Evolutionary conservation across 2,113 vertebrate genomes (phyloP), one percentile per base, ranked within the genome.

Genomic region (Ardeotis arabs): DNA sequence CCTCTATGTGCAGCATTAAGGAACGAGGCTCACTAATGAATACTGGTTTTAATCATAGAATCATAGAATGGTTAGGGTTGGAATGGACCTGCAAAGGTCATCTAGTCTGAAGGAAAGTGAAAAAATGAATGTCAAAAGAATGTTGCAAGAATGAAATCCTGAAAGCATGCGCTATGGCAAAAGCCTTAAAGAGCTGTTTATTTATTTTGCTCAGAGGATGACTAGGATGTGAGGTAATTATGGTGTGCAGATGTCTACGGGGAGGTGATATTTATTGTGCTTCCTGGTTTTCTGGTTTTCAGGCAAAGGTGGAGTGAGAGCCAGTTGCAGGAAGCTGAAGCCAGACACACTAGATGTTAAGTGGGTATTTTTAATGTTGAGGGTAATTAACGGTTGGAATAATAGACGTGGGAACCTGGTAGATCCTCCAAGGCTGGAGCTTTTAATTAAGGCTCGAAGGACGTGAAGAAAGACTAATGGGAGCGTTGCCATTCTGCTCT

Each of bases 381-480:
- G 4, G n/a, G 31, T 77, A 95, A 94, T 97, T 96, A 96, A 81
- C 13, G 76, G 41, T 69, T 91, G 75, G 62, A 97, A 80, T 82
- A 95, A 91, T 19, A 87, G 87, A 74, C 0, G 0, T 45, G 84
- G 55, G 66, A 94, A 89, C 20, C 10, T 7, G 3, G 25, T 64
- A 87, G 81, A 85, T 87, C 70, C 63, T 94, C 58, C 63, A 85
- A 95, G 50, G 31, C 56, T 83, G 78, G 35, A 85, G 31, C 73
- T 93, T 83, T 83, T 97, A 94, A 96, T 96, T 95, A 93, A 87
- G 55, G 45, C 58, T 93, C 13, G 0, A 53, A 94, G 58, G 91
- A 93, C 0, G 0, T 29, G 53, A 76, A 74, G 52, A 78, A 91
- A 89, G 37, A 39, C 67, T 70, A 37, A 37, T 0, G 2, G 3